Conservation (phyloP, 2,888 invertebrate species). For the Prenolepis imparis region DNA sequence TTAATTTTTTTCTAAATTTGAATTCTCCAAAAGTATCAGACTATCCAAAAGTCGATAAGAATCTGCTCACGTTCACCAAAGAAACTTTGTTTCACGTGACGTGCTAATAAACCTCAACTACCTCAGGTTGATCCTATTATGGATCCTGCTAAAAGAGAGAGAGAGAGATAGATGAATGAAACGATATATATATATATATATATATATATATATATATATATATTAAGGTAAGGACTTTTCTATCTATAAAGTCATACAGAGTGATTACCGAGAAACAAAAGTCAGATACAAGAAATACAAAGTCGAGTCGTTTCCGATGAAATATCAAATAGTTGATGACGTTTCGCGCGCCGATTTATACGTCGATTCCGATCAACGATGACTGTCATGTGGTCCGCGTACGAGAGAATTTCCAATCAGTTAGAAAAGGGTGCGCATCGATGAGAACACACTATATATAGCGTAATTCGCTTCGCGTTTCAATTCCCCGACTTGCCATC, state of each 20-base stretch:
- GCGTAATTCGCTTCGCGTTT: neutral
- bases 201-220: no score
- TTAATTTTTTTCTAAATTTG: neutral
- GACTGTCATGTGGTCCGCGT: neutral
- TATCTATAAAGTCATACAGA: slow-evolving; percentile 7
- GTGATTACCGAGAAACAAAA: neutral
- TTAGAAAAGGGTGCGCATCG: slow-evolving; percentile 38
- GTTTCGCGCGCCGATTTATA: neutral
- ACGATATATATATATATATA: no score
- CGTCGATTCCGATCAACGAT: neutral
- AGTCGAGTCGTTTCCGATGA: slow-evolving; percentile 15
- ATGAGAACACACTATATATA: neutral
- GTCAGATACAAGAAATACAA: neutral
- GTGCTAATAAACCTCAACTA: neutral
- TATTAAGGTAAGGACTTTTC: neutral
- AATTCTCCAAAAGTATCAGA: neutral
- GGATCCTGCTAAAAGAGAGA: neutral
- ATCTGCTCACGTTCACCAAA: slow-evolving; percentile 4
- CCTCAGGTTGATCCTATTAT: neutral
- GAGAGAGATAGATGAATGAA: neutral
- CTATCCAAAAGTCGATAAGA: slow-evolving; percentile 5
- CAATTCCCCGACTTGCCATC: neutral
- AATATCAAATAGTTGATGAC: slow-evolving; percentile 13
- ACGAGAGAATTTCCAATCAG: slow-evolving; percentile 57
- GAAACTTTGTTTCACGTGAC: slow-evolving; percentile 35